Percentiles rank a stretch among this genome's conserved stretches.
Evolutionary conservation across 1,140 invertebrate species (phyloP).

Genomic region (Ectropis grisescens): DNA sequence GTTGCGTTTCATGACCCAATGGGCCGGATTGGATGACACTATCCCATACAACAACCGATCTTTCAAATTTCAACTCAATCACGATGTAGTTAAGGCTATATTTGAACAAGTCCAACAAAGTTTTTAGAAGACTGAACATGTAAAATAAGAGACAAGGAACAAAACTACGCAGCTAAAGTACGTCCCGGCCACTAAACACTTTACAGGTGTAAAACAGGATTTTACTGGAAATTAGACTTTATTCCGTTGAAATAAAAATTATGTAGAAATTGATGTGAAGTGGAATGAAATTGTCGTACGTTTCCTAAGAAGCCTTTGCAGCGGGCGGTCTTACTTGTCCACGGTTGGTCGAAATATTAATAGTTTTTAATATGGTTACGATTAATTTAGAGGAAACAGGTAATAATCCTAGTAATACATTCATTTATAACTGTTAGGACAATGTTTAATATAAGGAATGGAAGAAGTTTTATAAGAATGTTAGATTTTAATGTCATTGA

Average conservation of each 20-base stretch:
- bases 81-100: slow-evolving; percentile 13
- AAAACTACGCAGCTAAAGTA: slow-evolving; percentile 20
- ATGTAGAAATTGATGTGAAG: neutral
- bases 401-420: slow-evolving; percentile 10
- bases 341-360: slow-evolving; percentile 29
- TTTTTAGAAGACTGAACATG: slow-evolving; percentile 26
- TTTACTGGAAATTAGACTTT: slow-evolving; percentile 15
- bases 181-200: neutral
- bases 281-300: no score
- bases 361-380: slow-evolving; percentile 19
- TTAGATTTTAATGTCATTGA: no score
- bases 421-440: no score
- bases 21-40: slow-evolving; percentile 48
- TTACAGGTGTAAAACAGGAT: neutral
- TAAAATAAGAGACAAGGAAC: slow-evolving; percentile 37
- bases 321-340: slow-evolving; percentile 20
- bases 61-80: slow-evolving; percentile 18
- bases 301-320: slow-evolving; percentile 19
- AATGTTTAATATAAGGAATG: no score
- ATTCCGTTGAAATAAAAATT: slow-evolving; percentile 7
- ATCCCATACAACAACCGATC: slow-evolving; percentile 16
- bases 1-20: slow-evolving; percentile 47
- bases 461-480: no score
- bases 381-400: slow-evolving; percentile 14
- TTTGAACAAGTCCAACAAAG: slow-evolving; percentile 5